Conservation (phyloP, 2,888 invertebrate genomes). For the Lepetodrilus schrolli region DNA sequence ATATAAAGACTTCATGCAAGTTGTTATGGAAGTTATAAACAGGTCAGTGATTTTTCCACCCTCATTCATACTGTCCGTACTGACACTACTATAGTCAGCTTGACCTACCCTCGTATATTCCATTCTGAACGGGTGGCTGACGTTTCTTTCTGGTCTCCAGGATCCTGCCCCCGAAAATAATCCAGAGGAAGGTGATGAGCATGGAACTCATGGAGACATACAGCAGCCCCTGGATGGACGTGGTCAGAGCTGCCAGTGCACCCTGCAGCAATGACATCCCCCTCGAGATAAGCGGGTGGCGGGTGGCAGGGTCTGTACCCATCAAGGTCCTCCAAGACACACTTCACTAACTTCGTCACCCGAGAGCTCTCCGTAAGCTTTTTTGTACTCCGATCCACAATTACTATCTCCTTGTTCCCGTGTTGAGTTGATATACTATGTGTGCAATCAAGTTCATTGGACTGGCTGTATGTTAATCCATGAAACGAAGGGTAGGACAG, state of each 20-base stretch:
- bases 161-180: slow-evolving; percentile 4
- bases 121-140: neutral
- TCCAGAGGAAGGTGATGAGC: neutral
- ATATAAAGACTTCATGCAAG: too few species aligned
- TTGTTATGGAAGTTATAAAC: too few species aligned
- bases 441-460: neutral
- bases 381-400: neutral
- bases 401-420: slow-evolving; percentile 6
- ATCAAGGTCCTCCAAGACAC: neutral
- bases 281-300: slow-evolving; percentile 2
- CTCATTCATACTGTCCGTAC: too few species aligned
- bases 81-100: too few species aligned
- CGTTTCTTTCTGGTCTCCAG: neutral
- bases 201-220: slow-evolving; percentile 3
- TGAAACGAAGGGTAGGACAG: neutral
- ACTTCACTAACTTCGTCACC: neutral
- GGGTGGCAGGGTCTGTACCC: neutral
- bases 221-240: neutral
- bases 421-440: neutral
- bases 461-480: neutral
- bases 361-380: neutral
- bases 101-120: neutral
- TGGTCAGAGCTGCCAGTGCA: neutral
- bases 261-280: neutral
- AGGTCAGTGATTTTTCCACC: too few species aligned